phyloP scores from a whole-genome alignment of 2,888 invertebrate genomes.

The Tribolium freemani region DNA sequence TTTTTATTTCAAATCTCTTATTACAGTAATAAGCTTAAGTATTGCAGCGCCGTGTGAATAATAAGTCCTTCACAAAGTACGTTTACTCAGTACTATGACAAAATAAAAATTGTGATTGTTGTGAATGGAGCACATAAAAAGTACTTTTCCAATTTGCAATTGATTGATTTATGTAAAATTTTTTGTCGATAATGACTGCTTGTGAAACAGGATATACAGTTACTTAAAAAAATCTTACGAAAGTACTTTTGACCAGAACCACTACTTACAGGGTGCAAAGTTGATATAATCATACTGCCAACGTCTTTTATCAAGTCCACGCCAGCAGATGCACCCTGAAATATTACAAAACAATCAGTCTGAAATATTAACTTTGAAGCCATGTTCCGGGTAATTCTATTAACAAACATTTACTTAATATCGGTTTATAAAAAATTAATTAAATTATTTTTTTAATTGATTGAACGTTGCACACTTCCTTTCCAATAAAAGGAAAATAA shows the following conservation, averaged over 20 bases:
- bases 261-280: background rate
- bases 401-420: background rate
- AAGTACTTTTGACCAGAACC: background rate
- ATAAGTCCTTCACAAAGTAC: slow-evolving; percentile 45
- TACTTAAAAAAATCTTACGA: slow-evolving; percentile 11
- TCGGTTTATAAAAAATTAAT: background rate
- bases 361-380: background rate
- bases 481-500: background rate
- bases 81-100: slow-evolving; percentile 33
- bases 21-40: slow-evolving; percentile 9
- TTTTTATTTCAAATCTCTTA: background rate
- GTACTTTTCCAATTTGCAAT: slow-evolving; percentile 19
- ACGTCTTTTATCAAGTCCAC: slow-evolving; percentile 11
- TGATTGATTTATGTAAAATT: slow-evolving; percentile 23
- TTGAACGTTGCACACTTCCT: background rate
- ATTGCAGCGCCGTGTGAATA: slow-evolving; percentile 42
- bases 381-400: background rate
- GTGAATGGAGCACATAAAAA: slow-evolving; percentile 30
- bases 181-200: slow-evolving; percentile 1
- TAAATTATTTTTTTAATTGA: background rate
- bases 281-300: background rate
- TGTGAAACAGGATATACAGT: slow-evolving; percentile 1
- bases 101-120: slow-evolving; percentile 33
- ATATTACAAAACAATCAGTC: too few species aligned
- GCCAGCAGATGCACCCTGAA: slow-evolving; percentile 28